Base-by-base conservation (phyloP, 2,888 invertebrate genomes). In the Cantharis flavilabris region DNA sequence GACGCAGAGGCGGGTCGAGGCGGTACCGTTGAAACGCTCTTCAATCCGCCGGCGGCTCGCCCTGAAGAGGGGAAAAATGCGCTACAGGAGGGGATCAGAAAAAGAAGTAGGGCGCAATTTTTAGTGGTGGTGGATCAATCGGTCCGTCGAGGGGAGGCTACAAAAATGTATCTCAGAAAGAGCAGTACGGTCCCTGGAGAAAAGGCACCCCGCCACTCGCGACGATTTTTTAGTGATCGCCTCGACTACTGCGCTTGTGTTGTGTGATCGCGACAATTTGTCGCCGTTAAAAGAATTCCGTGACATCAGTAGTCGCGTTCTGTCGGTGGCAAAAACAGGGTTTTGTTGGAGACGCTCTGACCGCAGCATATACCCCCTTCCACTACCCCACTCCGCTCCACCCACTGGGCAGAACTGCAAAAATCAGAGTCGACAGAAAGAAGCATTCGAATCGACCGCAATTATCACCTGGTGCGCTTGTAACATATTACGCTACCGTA, bases 331-430 rank as follows among this genome's bases (percentile, higher is more conserved):
- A 88, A 88, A 88, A 88, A 88, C 88, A 87, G 85, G 86, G 86
- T 85, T 67, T 84, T 85, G 84, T 85, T 80, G 83, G 83, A 83
- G 84, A 84, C 86, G 85, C 86, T 86, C 85, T 85, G 86, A 86
- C 88, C 86, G 86, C 87, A 85, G 84, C 83, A 80, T 79, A 81
- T 76, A 82, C 86, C 83, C 87, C 84, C 84, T 84, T 84, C 82
- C 84, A 88, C 89, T 89, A 89, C 90, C 89, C 89, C 87, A 88
- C 88, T 88, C 89, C 90, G 91, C 89, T 89, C 91, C 91, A 91
- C 91, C 91, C 91, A 91, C 90, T 89, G 91, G 86, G 85, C 86
- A 83, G 89, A 90, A 89, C 90, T 91, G 88, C 88, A 88, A 88
- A 88, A 88, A 88, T 88, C 86, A 84, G 82, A 83, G 84, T 83